Conservation (phyloP, 2,888 invertebrate genomes). For the Lacanobia wlatinum region DNA sequence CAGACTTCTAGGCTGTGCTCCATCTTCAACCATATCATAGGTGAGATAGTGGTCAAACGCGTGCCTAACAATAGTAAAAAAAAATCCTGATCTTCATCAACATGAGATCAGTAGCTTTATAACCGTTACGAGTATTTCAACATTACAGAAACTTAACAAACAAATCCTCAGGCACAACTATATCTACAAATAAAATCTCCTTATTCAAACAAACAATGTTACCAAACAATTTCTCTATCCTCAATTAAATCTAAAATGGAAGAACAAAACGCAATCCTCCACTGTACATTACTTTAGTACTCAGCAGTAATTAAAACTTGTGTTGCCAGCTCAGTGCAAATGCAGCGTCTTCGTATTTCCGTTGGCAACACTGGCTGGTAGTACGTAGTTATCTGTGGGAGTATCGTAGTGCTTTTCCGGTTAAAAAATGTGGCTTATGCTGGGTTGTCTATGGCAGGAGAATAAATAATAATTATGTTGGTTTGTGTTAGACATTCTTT, state of each 20-base stretch:
- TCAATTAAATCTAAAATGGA: constrained; percentile 52
- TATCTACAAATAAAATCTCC: constrained; percentile 12
- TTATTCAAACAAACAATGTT: background rate
- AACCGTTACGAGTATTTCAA: background rate
- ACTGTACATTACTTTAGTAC: constrained; percentile 40
- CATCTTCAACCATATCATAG: too few relatives aligned
- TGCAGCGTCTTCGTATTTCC: constrained; percentile 59
- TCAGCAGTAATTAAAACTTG: constrained; percentile 63
- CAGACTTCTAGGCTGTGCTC: too few relatives aligned
- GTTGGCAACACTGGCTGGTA: constrained; percentile 38
- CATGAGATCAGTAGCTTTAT: too few relatives aligned
- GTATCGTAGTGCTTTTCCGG: constrained; percentile 28
- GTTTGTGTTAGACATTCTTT: background rate
- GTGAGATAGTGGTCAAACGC: too few relatives aligned
- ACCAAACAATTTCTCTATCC: constrained; percentile 42
- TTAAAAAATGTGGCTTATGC: constrained; percentile 24
- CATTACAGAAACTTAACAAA: background rate
- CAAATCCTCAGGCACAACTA: background rate
- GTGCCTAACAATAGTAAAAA: too few relatives aligned
- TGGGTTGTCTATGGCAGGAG: background rate
- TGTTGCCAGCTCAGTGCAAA: constrained; percentile 56
- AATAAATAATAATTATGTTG: background rate
- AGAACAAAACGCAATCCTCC: constrained; percentile 30
- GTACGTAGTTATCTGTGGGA: constrained; percentile 29
- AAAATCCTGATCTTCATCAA: too few relatives aligned